phyloP scores from a whole-genome alignment of 2,113 vertebrate genomes.

The Cariama cristata region DNA sequence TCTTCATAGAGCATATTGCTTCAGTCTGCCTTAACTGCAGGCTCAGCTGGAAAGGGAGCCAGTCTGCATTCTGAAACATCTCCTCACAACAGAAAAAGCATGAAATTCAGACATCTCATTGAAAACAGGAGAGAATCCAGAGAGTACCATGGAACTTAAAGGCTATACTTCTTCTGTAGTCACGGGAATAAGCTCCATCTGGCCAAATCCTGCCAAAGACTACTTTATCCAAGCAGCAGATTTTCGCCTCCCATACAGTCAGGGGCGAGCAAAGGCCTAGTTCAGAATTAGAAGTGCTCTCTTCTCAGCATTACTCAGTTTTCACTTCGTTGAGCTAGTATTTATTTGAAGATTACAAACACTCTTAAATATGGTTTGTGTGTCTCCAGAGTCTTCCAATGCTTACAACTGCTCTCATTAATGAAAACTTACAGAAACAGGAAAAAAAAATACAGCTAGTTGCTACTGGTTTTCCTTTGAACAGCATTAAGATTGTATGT shows the following conservation, averaged over 20 bases:
- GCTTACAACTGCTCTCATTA: neutral
- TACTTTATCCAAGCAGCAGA: neutral
- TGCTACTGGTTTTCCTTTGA: neutral
- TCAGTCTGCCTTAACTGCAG: slow-evolving; percentile 7
- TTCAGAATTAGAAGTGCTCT: neutral
- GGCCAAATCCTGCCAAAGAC: neutral
- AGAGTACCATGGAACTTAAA: neutral
- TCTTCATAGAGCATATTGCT: slow-evolving; percentile 22
- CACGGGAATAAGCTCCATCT: neutral
- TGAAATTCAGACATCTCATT: neutral
- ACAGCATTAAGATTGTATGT: neutral
- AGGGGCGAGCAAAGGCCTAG: neutral
- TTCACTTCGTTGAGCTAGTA: neutral
- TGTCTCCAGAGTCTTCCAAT: neutral
- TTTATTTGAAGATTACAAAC: neutral
- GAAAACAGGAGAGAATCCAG: neutral
- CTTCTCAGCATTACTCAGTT: neutral
- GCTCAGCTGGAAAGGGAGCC: neutral
- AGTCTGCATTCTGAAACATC: neutral
- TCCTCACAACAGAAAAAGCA: neutral
- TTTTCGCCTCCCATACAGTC: neutral
- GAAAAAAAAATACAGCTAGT: neutral
- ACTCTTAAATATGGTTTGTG: neutral
- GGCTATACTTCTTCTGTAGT: neutral
- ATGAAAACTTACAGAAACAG: neutral